Conservation (phyloP, 92 coral and sea anemone genomes). For the Umimayanthus kanabou region DNA sequence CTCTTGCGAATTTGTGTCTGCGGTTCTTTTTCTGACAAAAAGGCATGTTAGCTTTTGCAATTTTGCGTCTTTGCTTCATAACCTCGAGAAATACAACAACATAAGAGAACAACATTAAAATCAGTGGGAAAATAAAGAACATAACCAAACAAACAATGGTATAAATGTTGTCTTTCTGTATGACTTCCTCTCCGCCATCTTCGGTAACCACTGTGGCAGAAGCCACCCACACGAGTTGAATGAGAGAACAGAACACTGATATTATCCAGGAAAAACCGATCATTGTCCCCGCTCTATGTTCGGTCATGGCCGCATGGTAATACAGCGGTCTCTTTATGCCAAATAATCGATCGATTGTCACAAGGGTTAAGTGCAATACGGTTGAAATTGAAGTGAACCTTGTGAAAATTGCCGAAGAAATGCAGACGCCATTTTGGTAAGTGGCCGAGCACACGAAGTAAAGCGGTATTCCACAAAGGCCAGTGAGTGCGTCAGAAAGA, state of each 20-base stretch:
- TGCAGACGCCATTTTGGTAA: conserved; percentile 47
- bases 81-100: conserved; percentile 27
- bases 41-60: not conserved
- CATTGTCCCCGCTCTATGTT: conserved; percentile 42
- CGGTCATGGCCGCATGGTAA: conserved; percentile 55
- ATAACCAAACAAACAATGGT: conserved; percentile 43
- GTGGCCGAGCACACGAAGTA: conserved; percentile 54
- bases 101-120: conserved; percentile 53
- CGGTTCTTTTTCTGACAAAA: not conserved
- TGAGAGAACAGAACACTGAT: conserved; percentile 42
- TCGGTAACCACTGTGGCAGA: conserved; percentile 47
- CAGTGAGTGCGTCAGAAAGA: conserved; percentile 59
- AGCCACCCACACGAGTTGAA: conserved; percentile 59
- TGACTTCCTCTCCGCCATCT: conserved; percentile 24
- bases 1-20: not conserved
- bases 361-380: conserved; percentile 57
- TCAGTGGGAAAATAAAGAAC: conserved; percentile 47
- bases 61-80: conserved; percentile 5
- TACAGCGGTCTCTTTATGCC: conserved; percentile 55
- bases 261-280: conserved; percentile 45
- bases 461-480: conserved; percentile 55
- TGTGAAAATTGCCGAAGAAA: conserved; percentile 43
- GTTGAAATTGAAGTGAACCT: conserved; percentile 66
- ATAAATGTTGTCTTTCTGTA: conserved; percentile 43
- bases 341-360: conserved; percentile 64